Base-by-base conservation (phyloP, 1,140 invertebrate species). In the Cyclargus thomasi region DNA sequence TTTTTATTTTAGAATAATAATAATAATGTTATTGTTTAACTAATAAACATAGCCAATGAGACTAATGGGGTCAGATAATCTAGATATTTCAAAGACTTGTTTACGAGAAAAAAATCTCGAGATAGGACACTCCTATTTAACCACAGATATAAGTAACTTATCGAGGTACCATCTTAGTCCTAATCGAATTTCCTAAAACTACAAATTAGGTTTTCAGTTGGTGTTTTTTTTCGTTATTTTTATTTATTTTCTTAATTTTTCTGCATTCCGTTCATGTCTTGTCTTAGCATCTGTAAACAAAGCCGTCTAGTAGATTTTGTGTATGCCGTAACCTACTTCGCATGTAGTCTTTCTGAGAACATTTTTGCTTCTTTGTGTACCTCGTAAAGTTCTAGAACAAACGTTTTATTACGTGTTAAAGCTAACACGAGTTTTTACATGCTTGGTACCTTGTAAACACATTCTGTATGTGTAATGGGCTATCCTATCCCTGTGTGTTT, bases 331-430 rank as follows among this genome's bases (percentile, higher is more conserved):
- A 47, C 39, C 39, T 47, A 47, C 39, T 47, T 47, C 14, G 39
- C 39, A 47, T 47, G 39, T 47, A 47, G 39, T 47, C 14, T 47
- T 47, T 16, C 55, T 11, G 21, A 18, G 53, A 55, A 59, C 55
- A 11, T 18, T 18, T 59, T 20, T 11, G 55, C 55, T 11, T 21
- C 55, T 18, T 21, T 20, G 55, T 20, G 55, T 59, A 47, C 39
- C 18, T 59, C 55, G 55, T 47, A 47, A 47, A 47, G 39, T 18
- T 18, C 55, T 59, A 21, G 10, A 59, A 59, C 55, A 59, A 59
- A 21, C 55, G 20, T 17, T 59, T 59, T 59, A 20, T 59, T 59
- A 59, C 7, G 18, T 20, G n/a, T 20, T 59, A 20, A 59, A 59
- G 18, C 55, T 59, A 10, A 59, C 17, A 11, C 18, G 18, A 21